Percentiles rank a stretch among this genome's conserved stretches.
These are phyloP conservation scores for Sander vitreus DNA, from an alignment of 2,113 vertebrate species.

Conservation along the genomic window DNA sequence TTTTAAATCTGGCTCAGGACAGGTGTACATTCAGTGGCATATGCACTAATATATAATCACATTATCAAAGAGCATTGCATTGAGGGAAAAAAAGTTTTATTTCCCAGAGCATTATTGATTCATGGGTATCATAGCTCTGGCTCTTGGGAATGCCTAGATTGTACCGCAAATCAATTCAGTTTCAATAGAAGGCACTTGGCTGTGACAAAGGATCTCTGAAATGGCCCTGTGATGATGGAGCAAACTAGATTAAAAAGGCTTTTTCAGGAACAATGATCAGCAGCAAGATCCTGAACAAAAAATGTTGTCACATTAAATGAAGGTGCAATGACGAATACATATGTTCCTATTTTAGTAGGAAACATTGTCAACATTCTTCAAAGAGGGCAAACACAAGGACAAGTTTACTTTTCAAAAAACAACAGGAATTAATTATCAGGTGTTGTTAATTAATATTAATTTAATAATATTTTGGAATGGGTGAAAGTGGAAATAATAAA, in stretches of 20 bases:
- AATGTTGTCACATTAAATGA: slow-evolving; percentile 1
- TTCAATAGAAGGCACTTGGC: slow-evolving; percentile 56
- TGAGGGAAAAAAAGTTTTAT: slow-evolving; percentile 8
- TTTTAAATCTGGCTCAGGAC: background rate
- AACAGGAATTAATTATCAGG: background rate
- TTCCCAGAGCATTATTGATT: slow-evolving; percentile 55
- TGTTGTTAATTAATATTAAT: background rate
- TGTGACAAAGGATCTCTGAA: slow-evolving; percentile 50
- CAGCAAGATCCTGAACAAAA: background rate
- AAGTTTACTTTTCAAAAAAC: background rate
- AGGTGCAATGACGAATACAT: background rate
- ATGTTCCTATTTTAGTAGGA: background rate
- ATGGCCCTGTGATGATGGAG: slow-evolving; percentile 25
- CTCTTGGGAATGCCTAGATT: slow-evolving; percentile 28
- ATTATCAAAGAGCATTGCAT: slow-evolving; percentile 43
- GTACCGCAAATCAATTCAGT: slow-evolving; percentile 56
- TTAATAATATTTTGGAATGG: too few relatives aligned
- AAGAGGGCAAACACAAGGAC: background rate
- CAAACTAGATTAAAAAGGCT: slow-evolving; percentile 44
- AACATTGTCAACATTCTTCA: background rate
- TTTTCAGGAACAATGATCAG: slow-evolving; percentile 33
- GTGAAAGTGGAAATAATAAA: background rate
- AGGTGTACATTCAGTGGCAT: slow-evolving; percentile 34
- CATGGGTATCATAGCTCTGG: slow-evolving; percentile 18
- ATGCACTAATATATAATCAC: slow-evolving; percentile 50